Base-by-base conservation (phyloP, 1,140 invertebrate genomes). In the Triops longicaudatus region DNA sequence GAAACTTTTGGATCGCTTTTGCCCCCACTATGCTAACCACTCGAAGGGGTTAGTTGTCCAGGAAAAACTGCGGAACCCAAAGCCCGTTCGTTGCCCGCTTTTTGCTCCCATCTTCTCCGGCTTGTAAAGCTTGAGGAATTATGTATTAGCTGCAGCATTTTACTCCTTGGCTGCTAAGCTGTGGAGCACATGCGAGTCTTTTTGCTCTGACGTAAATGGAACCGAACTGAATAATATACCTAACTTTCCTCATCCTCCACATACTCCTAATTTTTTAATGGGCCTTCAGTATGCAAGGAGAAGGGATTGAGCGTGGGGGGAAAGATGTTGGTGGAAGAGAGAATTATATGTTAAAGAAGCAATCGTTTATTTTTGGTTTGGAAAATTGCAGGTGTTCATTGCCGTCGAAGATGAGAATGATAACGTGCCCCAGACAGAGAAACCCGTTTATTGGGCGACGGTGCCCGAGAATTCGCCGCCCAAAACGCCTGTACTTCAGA, bases 401-500 rank as follows among this genome's bases (percentile, higher is more conserved):
- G 88, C 91, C 82, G 91, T 98, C 73, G 84, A 90, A 72, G 94
- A 98, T 84, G 92, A 92, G 81, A 98, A 98, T 85, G 96, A 99
- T 86, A 95, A 97, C 85, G 90, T 91, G 26, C 96, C 97, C 26
- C 86, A 96, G 84, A 95, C 95, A 41, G 88, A 89, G 76, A 88
- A 90, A 76, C 92, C 96, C 1, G 90, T 94, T 63, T 98, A 98
- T 86, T 91, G 91, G 82, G 90, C 92, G 1, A 88, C 87, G 17
- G 88, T 98, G 43, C 82, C 87, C 11, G 97, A 98, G 87, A 95
- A 96, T 83, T 92, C 91, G 79, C 86, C 90, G 1, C 88, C 88
- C 42, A 92, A 91, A 73, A 89, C 89, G 72, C 87, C 87, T 72
- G 90, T 98, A 10, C 85, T 93, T 2, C 88, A 91, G 82, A 87